Base-by-base conservation (phyloP, 2,797 vertebrate species). In the Craterocephalus amniculus region DNA sequence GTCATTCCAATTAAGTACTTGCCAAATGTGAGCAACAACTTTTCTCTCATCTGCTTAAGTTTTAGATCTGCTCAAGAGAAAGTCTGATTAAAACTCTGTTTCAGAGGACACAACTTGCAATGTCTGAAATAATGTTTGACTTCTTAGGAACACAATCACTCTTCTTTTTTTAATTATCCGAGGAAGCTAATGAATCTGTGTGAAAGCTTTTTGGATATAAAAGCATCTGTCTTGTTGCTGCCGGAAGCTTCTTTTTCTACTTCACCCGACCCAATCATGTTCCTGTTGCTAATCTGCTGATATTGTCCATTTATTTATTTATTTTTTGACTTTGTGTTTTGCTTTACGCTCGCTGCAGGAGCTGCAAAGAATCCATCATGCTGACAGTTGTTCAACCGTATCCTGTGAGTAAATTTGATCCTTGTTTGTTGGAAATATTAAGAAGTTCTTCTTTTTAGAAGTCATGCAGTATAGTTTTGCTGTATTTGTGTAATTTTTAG, bases 321-420 rank as follows among this genome's bases (percentile, higher is more conserved):
- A 12, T 58, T 70, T 70, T 75, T 8, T 84, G 74, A 85, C 68
- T 67, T n/a, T 57, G 13, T 57, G 13, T 32, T 74, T 64, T 65
- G 31, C 8, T 49, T 52, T 78, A 27, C 60, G 69, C 74, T 92
- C 9, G 26, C 65, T 93, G 76, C 91, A 98, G 96, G 94, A 98
- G 96, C 94, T 98, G 97, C 94, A 98, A 97, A 91, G 96, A 98
- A 93, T 97, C 96, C 70, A 98, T 98, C 78, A 82, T 97, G 84
- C 92, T 98, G 91, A 97, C 97, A 73, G 96, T 98, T 85, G 93
- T 98, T 87, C 97, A 98, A 72, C 97, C 97, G 65, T 98, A 96
- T 89, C 97, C 96, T 57, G 97, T 97, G 93, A 98, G 97, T 97
- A 92, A 8, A 81, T 65, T 7, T 1, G 32, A 1, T 31, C 54